Evolutionary conservation across 2,113 vertebrate genomes (phyloP).

Genomic region (Crypturellus undulatus): DNA sequence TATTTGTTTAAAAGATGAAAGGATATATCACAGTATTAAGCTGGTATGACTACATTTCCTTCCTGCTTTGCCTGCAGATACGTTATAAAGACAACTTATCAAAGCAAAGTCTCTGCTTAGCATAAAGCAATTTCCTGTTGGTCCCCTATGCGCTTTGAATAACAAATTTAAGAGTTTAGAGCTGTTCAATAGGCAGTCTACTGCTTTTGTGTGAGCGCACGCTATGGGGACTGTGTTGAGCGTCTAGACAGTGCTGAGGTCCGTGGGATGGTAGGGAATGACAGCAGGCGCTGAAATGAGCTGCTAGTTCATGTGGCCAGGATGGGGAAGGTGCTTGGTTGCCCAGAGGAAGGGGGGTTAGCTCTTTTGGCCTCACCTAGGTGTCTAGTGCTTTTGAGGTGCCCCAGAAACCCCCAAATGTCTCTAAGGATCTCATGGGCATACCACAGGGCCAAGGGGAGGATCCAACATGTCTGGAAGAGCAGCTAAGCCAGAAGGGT

Average conservation of each 20-base stretch:
- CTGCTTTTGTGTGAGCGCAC: not conserved
- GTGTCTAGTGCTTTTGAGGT: not conserved
- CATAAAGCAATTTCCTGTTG: not conserved
- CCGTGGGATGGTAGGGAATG: not conserved
- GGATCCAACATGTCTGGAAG: not conserved
- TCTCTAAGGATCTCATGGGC: not conserved
- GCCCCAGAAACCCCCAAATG: not conserved
- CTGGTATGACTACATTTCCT: not conserved
- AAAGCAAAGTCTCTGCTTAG: not conserved
- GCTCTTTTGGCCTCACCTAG: fast-evolving
- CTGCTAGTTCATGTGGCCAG: fast-evolving
- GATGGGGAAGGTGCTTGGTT: not conserved
- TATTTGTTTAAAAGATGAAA: not conserved
- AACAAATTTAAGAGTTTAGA: not conserved
- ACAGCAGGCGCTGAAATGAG: not conserved
- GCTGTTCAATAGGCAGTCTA: not conserved
- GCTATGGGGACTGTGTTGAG: not conserved
- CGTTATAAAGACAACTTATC: not conserved
- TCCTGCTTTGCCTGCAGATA: not conserved
- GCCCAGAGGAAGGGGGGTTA: fast-evolving
- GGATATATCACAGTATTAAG: not conserved
- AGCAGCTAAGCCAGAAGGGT: not conserved
- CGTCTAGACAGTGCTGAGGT: not conserved
- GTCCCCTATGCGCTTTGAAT: not conserved
- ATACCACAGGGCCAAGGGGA: not conserved